phyloP scores from a whole-genome alignment of 2,113 vertebrate species.

The Procapra przewalskii region DNA sequence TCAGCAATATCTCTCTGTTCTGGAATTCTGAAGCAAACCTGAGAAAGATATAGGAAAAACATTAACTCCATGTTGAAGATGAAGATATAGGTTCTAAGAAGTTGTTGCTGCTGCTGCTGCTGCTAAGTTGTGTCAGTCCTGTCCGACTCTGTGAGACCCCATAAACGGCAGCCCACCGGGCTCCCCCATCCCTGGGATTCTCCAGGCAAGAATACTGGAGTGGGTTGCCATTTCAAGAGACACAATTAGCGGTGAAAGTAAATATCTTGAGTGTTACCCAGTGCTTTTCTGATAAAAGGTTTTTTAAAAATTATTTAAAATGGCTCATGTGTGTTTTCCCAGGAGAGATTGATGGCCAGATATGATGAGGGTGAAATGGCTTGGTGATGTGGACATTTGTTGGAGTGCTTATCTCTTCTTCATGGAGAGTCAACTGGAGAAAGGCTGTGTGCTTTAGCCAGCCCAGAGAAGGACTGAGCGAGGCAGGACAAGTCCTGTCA shows the following conservation, averaged over 20 bases:
- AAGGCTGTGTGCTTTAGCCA: background rate
- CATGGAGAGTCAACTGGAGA: background rate
- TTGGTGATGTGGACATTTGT: background rate
- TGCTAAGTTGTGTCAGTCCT: too few species aligned
- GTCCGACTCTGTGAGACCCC: too few species aligned
- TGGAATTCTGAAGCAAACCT: background rate
- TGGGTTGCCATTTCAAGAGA: too few species aligned
- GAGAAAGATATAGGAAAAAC: background rate
- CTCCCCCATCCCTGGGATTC: too few species aligned
- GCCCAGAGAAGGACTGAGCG: background rate
- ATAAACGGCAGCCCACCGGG: too few species aligned
- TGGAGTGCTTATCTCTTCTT: background rate
- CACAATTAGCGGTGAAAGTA: background rate
- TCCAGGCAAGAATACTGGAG: too few species aligned
- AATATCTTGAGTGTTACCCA: background rate
- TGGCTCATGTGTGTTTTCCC: background rate
- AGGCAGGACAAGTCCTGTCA: background rate
- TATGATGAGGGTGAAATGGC: background rate
- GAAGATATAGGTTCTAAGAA: background rate
- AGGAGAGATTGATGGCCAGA: background rate
- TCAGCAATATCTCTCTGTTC: constrained; percentile 22
- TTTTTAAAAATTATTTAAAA: background rate
- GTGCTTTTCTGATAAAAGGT: background rate
- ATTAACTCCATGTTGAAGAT: background rate
- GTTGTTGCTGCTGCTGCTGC: background rate